These are phyloP conservation scores for Calameuta filiformis DNA, from an alignment of 2,888 invertebrate species.

Conservation along the genomic window DNA sequence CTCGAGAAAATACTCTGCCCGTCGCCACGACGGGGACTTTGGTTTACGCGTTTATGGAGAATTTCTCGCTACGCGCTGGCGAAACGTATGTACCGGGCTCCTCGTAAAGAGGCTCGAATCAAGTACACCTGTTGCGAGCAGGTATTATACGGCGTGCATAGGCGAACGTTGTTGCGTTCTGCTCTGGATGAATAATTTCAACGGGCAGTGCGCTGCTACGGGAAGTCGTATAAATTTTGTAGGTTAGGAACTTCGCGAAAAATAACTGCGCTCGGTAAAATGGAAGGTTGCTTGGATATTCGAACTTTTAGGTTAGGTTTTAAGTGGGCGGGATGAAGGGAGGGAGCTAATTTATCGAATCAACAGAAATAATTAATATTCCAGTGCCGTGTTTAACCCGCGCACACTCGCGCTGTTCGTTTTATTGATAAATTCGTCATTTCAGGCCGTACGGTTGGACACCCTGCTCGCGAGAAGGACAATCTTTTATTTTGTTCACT, in stretches of 20 bases:
- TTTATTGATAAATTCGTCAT: neutral
- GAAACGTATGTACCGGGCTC: conserved; percentile 18
- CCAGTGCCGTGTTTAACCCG: neutral
- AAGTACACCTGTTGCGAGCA: conserved; percentile 43
- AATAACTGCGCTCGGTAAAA: neutral
- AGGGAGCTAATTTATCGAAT: neutral
- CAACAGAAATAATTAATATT: neutral
- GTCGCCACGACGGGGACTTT: neutral
- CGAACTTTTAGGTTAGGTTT: neutral
- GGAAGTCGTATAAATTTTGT: neutral
- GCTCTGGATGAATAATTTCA: neutral
- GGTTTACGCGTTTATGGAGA: neutral
- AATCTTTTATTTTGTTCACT: neutral
- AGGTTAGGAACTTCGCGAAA: neutral
- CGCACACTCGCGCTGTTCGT: neutral
- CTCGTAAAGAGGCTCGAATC: conserved; percentile 41
- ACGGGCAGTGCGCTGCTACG: neutral
- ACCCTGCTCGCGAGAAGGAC: neutral
- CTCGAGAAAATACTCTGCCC: neutral
- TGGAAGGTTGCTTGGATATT: neutral
- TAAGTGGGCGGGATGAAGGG: neutral
- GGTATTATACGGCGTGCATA: neutral
- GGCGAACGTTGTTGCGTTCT: neutral
- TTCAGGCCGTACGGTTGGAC: neutral
- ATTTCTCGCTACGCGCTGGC: neutral